Evolutionary conservation across 2,888 invertebrate genomes (phyloP).

Genomic region (Notodonta ziczac): DNA sequence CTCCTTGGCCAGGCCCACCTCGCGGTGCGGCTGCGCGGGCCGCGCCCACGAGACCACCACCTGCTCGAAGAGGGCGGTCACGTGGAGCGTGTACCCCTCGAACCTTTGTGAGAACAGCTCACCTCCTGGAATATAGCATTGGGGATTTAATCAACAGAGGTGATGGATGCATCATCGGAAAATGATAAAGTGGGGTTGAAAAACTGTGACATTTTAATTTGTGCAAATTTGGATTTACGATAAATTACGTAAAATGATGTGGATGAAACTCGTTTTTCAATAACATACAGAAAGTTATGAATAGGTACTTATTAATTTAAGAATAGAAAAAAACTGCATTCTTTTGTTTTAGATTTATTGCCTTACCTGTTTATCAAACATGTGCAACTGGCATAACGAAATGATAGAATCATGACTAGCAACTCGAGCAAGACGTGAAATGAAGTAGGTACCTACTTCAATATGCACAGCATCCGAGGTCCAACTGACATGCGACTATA

Average conservation of each 20-base stretch:
- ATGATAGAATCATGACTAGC: neutral
- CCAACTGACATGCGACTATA: neutral
- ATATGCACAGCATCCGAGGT: neutral
- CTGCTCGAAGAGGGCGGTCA: slow-evolving; percentile 85
- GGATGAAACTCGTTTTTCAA: neutral
- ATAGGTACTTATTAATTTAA: neutral
- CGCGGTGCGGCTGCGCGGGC: slow-evolving; percentile 80
- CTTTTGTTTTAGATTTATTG: too few relatives aligned
- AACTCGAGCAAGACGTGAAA: neutral
- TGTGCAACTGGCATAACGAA: neutral
- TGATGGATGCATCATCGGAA: neutral
- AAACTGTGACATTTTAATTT: neutral
- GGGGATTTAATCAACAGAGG: neutral
- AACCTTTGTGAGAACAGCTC: slow-evolving; percentile 89
- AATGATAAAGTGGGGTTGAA: neutral
- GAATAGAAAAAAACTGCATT: neutral
- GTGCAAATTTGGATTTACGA: neutral
- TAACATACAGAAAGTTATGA: neutral
- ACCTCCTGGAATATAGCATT: slow-evolving; percentile 79
- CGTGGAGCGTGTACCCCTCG: slow-evolving; percentile 86
- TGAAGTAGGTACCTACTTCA: neutral
- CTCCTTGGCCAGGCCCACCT: slow-evolving; percentile 87
- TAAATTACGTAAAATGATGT: neutral
- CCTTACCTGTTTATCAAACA: too few relatives aligned
- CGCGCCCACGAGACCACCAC: slow-evolving; percentile 85